Conservation (phyloP, 2,113 vertebrate species). For the Oreochromis tanganicae region DNA sequence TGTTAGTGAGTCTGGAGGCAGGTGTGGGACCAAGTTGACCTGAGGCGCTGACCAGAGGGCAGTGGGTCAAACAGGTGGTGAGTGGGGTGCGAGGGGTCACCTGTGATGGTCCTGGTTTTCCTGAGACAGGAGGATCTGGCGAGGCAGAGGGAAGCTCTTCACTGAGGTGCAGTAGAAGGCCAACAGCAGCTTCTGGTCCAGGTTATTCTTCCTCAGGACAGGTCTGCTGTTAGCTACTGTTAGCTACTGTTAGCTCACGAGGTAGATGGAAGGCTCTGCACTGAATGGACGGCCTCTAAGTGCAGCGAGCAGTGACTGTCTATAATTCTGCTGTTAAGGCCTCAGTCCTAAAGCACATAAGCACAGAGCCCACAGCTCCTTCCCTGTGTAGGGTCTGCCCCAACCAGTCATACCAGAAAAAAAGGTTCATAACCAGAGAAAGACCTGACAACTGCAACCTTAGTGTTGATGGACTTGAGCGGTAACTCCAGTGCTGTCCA, state of each 20-base stretch:
- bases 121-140: fast-evolving
- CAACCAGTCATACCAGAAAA: neutral
- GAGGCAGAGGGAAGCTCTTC: neutral
- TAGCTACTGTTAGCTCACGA: neutral
- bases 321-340: neutral
- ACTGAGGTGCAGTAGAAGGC: neutral
- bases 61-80: neutral
- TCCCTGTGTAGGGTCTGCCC: neutral
- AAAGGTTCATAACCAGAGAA: neutral
- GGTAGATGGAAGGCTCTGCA: fast-evolving
- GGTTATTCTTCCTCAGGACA: neutral
- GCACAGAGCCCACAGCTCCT: neutral
- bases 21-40: neutral
- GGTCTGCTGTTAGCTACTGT: neutral
- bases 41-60: neutral
- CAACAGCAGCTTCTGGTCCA: fast-evolving
- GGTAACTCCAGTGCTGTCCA: neutral
- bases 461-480: neutral
- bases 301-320: neutral
- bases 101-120: neutral
- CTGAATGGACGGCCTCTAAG: neutral
- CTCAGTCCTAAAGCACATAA: neutral
- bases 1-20: neutral
- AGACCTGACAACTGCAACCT: neutral
- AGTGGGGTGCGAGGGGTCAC: neutral